Base-by-base conservation (phyloP, 2,113 vertebrate species). In the Oxyura jamaicensis region DNA sequence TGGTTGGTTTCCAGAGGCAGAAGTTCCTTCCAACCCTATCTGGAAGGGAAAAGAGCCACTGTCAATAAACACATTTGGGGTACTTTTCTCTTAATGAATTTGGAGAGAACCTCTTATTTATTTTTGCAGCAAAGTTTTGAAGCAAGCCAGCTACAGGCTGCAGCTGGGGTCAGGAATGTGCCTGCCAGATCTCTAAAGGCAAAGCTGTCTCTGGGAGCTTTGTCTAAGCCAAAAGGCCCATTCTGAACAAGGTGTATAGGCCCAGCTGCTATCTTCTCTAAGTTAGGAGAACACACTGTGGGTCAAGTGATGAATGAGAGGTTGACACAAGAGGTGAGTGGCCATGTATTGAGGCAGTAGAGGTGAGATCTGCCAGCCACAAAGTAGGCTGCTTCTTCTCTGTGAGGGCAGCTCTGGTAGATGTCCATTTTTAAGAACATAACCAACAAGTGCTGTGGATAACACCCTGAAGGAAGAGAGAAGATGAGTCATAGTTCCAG, bases 61-160 rank as follows among this genome's bases (percentile, higher is more conserved):
- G 63, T 76, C 53, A 80, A 52, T 71, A 90, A 92, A 92, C 36
- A 67, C 25, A 33, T 67, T 86, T 58, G 18, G 44, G 58, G 33
- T 67, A 29, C 29, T 91, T 93, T 42, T 86, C 59, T 85, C 48
- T 58, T 55, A 86, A 71, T 53, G 35, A 87, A 46, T 58, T 92
- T 92, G 48, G 68, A 89, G 56, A 88, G 9, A 84, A 56, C 3
- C 10, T 80, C 15, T 41, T 60, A 41, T 80, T 83, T 81, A 41
- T 62, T 76, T 76, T 81, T 72, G 74, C 46, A 52, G 36, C 29
- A 22, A 76, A 41, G 21, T 76, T 90, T 58, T 62, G 21, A 83
- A 42, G 66, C 50, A 60, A 86, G 17, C 6, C 68, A 75, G 25
- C 28, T 79, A 58, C 48, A 82, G n/a, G 26, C 26, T 77, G 50